A percentile compares a stretch with the other conserved stretches of the same genome.
These are phyloP conservation scores for Paelopatides confundens DNA, from an alignment of 53 echinoderm and acorn worm genomes.

Conservation along the genomic window DNA sequence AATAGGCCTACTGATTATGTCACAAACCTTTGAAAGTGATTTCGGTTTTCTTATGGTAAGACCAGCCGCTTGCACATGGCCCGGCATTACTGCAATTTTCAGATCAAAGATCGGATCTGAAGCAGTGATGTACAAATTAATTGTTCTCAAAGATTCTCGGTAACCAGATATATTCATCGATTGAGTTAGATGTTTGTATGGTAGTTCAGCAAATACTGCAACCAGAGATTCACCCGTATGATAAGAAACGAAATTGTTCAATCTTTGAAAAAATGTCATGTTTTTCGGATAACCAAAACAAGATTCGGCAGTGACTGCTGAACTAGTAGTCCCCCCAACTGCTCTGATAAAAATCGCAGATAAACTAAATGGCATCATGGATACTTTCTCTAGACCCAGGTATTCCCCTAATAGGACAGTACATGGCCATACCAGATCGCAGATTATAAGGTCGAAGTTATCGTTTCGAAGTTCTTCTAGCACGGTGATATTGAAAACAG, in stretches of 20 bases:
- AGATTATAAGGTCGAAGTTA: constrained; percentile 4
- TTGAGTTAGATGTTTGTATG: too few relatives aligned
- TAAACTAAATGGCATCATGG: background rate
- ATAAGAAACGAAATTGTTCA: background rate
- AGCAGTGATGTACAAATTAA: background rate
- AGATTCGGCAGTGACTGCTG: background rate
- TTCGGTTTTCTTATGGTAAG: background rate
- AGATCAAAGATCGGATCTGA: constrained; percentile 15
- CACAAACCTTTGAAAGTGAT: background rate
- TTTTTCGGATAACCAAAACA: background rate
- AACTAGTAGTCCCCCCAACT: background rate
- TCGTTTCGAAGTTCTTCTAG: background rate
- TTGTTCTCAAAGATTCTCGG: too few relatives aligned
- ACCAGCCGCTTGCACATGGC: background rate
- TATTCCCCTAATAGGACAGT: too few relatives aligned
- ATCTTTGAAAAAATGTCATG: constrained; percentile 15
- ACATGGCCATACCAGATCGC: background rate
- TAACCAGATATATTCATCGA: too few relatives aligned
- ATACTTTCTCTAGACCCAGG: background rate
- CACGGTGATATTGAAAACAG: background rate
- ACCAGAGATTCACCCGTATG: too few relatives aligned
- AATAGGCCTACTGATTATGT: too few relatives aligned
- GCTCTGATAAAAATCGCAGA: background rate
- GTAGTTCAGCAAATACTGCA: too few relatives aligned
- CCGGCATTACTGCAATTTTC: background rate